These are phyloP conservation scores for Lethrus apterus DNA, from an alignment of 1,140 invertebrate genomes.

Conservation along the genomic window DNA sequence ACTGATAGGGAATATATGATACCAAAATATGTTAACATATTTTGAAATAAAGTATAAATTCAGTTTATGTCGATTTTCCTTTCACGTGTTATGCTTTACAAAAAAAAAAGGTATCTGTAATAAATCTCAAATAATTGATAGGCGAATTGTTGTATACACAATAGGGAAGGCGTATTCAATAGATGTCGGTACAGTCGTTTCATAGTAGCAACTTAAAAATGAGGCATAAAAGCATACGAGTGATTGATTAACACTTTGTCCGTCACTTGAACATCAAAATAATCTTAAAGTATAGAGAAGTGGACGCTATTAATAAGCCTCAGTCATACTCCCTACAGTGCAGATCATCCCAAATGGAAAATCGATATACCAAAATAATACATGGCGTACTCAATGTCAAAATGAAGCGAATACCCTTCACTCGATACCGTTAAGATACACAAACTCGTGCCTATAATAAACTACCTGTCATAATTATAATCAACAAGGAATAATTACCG, in stretches of 20 bases:
- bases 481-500: neutral
- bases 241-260: slow-evolving; percentile 15
- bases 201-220: too few species aligned
- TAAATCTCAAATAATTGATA: neutral
- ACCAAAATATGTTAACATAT: too few species aligned
- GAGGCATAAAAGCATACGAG: neutral
- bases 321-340: slow-evolving; percentile 12
- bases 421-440: neutral
- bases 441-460: slow-evolving; percentile 6
- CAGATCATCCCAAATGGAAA: slow-evolving; percentile 10
- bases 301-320: slow-evolving; percentile 16
- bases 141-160: neutral
- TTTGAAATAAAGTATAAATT: too few species aligned
- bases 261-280: slow-evolving; percentile 18
- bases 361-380: slow-evolving; percentile 18
- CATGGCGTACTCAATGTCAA: slow-evolving; percentile 11
- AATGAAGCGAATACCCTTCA: slow-evolving; percentile 12
- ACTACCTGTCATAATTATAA: slow-evolving; percentile 1
- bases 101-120: neutral
- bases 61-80: neutral
- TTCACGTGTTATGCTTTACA: neutral
- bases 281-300: slow-evolving; percentile 8
- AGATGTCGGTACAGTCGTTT: too few species aligned
- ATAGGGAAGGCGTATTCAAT: neutral
- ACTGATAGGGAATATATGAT: too few species aligned